Conservation (phyloP, 1,140 invertebrate species). For the Aphis craccivora region DNA sequence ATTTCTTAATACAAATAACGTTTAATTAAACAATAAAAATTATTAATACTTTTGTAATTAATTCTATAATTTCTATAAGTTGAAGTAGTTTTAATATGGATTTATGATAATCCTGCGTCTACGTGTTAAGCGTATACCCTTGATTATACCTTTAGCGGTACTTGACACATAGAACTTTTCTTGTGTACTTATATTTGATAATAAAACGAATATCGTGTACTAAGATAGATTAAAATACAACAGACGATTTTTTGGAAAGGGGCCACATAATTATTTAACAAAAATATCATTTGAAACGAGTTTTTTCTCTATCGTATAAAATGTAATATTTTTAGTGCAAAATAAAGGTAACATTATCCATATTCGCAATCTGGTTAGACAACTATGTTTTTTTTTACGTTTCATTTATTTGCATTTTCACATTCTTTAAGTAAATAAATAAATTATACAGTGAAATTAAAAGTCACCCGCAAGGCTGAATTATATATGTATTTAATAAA, state of each 20-base stretch:
- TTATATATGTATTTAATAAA: not conserved
- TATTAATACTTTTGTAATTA: not conserved
- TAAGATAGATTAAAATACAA: not conserved
- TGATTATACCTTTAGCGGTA: not conserved
- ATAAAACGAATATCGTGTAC: not conserved
- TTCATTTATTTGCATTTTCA: slow-evolving; percentile 28
- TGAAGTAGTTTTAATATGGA: not conserved
- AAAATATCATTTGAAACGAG: not conserved
- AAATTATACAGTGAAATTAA: slow-evolving; percentile 2
- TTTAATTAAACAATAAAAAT: not conserved
- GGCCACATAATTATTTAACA: not conserved
- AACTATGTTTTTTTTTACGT: slow-evolving; percentile 17
- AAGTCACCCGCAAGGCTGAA: not conserved
- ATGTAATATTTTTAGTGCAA: not conserved
- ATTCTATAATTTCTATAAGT: not conserved
- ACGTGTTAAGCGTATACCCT: not conserved
- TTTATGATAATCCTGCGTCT: not conserved
- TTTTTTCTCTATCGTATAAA: not conserved
- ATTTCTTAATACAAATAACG: too few species aligned
- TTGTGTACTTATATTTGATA: not conserved
- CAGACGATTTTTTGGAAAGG: not conserved
- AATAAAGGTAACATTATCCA: not conserved
- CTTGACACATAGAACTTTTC: not conserved
- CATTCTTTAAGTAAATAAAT: not conserved
- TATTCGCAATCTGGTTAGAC: slow-evolving; percentile 7